These are phyloP conservation scores for Perdita meconis DNA, from an alignment of 2,888 invertebrate genomes.

Conservation along the genomic window DNA sequence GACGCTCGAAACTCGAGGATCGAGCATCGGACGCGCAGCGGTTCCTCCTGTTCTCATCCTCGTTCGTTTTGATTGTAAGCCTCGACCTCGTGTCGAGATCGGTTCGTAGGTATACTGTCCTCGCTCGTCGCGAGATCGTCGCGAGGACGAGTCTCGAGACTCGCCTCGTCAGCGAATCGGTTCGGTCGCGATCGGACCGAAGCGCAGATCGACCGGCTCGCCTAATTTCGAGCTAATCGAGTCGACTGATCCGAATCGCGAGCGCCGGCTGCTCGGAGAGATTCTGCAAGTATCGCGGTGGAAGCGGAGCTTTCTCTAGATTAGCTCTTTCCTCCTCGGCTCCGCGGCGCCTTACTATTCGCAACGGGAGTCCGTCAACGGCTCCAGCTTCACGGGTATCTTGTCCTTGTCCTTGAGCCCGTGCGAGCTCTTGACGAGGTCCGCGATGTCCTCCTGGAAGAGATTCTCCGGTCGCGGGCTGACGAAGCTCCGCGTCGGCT, in stretches of 20 bases:
- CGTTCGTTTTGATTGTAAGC: conserved; percentile 64
- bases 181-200: conserved; percentile 7
- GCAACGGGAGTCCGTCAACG: conserved; percentile 88
- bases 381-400: conserved; percentile 90
- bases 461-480: conserved; percentile 87
- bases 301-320: conserved; percentile 2
- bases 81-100: conserved; percentile 49
- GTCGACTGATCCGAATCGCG: conserved; percentile 6
- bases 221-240: not conserved
- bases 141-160: conserved; percentile 4
- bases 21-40: conserved; percentile 11
- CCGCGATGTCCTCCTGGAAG: conserved; percentile 88
- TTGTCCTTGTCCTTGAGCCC: conserved; percentile 83
- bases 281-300: conserved; percentile 23
- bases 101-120: conserved; percentile 16
- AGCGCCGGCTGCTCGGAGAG: not conserved
- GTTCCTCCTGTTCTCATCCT: not conserved
- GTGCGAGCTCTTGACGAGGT: conserved; percentile 87
- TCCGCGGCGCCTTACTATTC: conserved; percentile 83
- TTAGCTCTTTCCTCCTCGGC: conserved; percentile 37
- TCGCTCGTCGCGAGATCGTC: conserved; percentile 11
- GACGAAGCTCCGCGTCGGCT: conserved; percentile 88
- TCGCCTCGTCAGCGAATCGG: not conserved
- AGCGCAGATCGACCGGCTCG: not conserved
- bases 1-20: conserved; percentile 8